Evolutionary conservation across 2,888 invertebrate genomes (phyloP), one percentile per base, ranked within the genome.

Genomic region (Mythimna pallens): DNA sequence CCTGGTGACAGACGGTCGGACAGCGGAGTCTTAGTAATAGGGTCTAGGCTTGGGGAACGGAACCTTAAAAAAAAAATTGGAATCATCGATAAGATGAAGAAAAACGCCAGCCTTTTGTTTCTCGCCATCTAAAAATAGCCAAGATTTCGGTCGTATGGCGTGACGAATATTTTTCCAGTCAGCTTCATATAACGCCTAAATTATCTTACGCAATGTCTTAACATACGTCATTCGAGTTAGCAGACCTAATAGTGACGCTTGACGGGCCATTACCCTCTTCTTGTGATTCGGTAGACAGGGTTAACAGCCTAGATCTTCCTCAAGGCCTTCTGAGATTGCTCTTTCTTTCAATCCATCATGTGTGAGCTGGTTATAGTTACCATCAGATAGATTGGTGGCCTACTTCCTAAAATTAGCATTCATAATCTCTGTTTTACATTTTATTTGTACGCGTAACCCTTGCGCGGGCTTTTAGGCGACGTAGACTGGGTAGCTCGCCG

Each of bases 271-370:
- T 80, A 62, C 52, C 64, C 77, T 20, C 54, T 65, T 54, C 58
- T 52, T 52, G 43, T 54, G 30, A 62, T 40, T 58, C 40, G 30
- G 36, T 52, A 12, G 36, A 47, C 6, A 34, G 70, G 78, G 79
- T 80, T 34, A 77, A 61, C 34, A 57, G 30, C 70, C 78, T 22
- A 67, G 64, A 70, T 64, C 43, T 67, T 63, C 40, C n/a, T 76
- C 79, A 79, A 81, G 79, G 79, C 59, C 69, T 63, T 61, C 12
- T 50, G 9, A 58, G 50, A 81, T 76, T 55, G 69, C 10, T 65
- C 47, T 66, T 43, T 20, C 25, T 50, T 55, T 47, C 25, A 57
- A 78, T 59, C 76, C 22, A 40, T 76, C 78, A 71, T n/a, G 58
- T 40, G 20, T 6, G 36, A 47, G 25, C 36, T 9, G 47, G 30